Evolutionary conservation across 2,797 vertebrate species (phyloP), one percentile per base, ranked within the genome.

Genomic region (Austrolebias charrua): DNA sequence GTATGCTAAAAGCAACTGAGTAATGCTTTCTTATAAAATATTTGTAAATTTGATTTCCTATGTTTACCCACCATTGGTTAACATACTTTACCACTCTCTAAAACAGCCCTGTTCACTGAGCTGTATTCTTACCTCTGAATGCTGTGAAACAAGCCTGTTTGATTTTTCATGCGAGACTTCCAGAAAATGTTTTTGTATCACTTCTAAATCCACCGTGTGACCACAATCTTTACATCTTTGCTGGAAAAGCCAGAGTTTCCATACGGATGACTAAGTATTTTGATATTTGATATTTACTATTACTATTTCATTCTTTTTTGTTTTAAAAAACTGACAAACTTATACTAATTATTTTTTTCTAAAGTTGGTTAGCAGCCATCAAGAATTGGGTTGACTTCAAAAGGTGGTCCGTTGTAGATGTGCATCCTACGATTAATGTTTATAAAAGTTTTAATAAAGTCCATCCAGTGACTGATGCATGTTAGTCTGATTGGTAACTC

Each of bases 11-110:
- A 29, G 51, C 18, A 33, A 33, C 1, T 6, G 31, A 33, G 31
- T 33, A 14, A 33, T 29, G 46, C n/a, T n/a, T n/a, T 24, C 24
- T n/a, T 2, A 42, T 28, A 35, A 15, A 9, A 54, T 7, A 55
- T 16, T 10, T 11, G 50, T 24, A 64, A 77, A 19, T 60, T 64
- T 44, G 59, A 19, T 72, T 74, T 64, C 64, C 19, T 29, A 4
- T n/a, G 63, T 57, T 69, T 20, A 44, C 4, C 14, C 2, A 42
- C 7, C 1, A 10, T 24, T 47, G 69, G 61, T 31, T 73, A 38
- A 59, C 35, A 16, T 19, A 63, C 48, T 64, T 55, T 44, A 12
- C 61, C 60, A 68, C 0, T 0, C 6, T 20, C 1, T 45, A 7
- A 40, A 20, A 65, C 66, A 52, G 35, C 15, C 15, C 16, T 28